Percentiles rank a stretch among this genome's conserved stretches.
These are phyloP conservation scores for Tapirus terrestris DNA, from an alignment of 2,113 vertebrate genomes.

Conservation along the genomic window DNA sequence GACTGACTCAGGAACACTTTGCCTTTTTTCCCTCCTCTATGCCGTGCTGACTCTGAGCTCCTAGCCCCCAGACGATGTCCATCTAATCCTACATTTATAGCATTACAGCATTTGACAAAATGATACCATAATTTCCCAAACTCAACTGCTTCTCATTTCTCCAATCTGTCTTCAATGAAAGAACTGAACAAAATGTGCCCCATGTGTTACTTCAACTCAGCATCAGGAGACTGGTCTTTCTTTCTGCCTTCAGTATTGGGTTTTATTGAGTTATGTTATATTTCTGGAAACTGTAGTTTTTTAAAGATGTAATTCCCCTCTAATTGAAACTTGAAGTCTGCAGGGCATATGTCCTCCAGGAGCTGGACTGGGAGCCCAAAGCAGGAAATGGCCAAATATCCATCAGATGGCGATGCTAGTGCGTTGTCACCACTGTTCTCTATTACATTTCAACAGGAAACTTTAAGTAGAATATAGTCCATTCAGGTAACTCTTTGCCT, in stretches of 20 bases:
- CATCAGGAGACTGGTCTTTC: conserved; percentile 9
- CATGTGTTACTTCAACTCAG: neutral
- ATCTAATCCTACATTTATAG: conserved; percentile 17
- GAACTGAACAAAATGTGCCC: conserved; percentile 51
- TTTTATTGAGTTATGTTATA: conserved; percentile 63
- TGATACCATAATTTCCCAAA: conserved; percentile 25
- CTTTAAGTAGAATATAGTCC: neutral
- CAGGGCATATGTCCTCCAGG: conserved; percentile 43
- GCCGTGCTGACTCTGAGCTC: neutral
- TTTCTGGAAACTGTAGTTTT: conserved; percentile 58
- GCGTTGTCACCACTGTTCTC: neutral
- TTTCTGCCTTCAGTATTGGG: neutral
- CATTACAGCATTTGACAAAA: conserved; percentile 42
- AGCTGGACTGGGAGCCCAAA: conserved; percentile 1
- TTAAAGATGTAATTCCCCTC: conserved; percentile 29
- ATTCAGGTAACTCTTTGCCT: neutral
- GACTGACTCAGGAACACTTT: neutral
- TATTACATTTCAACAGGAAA: neutral
- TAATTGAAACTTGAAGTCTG: conserved; percentile 51
- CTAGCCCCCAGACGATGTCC: neutral
- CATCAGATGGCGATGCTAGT: neutral
- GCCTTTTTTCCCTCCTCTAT: conserved; percentile 15
- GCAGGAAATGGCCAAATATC: conserved; percentile 38
- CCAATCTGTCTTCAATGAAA: conserved; percentile 14
- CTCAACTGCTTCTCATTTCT: conserved; percentile 49